phyloP scores from a whole-genome alignment of 2,113 vertebrate genomes.

The Syngnathus typhle region DNA sequence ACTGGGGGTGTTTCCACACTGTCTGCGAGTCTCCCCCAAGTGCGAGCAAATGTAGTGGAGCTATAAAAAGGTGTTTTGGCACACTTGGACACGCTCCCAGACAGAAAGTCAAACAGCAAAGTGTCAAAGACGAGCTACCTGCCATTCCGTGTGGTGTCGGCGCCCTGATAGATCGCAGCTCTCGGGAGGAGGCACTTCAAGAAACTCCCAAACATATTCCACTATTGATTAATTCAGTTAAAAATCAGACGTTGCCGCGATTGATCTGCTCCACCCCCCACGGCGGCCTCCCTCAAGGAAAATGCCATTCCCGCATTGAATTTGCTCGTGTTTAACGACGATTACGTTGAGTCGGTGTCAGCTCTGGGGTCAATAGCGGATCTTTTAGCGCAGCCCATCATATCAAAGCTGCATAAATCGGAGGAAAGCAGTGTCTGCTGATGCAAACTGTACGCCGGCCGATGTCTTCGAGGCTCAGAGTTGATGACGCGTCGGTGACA shows the following conservation, averaged over 20 bases:
- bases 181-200: constrained; percentile 40
- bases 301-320: constrained; percentile 43
- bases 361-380: constrained; percentile 4
- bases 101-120: constrained; percentile 16
- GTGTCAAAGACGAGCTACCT: constrained; percentile 22
- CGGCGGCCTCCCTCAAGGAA: constrained; percentile 36
- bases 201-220: constrained; percentile 36
- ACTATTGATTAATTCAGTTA: constrained; percentile 59
- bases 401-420: constrained; percentile 11
- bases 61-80: constrained; percentile 24
- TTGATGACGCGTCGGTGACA: constrained; percentile 48
- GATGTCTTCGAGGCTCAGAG: constrained; percentile 32
- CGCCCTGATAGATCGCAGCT: constrained; percentile 49
- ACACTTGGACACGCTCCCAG: constrained; percentile 14
- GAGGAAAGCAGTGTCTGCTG: constrained; percentile 4
- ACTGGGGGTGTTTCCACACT: constrained; percentile 40
- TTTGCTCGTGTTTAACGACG: constrained; percentile 24
- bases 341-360: constrained; percentile 10
- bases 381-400: constrained; percentile 6
- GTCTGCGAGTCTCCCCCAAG: constrained; percentile 28
- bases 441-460: constrained; percentile 11
- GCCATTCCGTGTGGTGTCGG: constrained; percentile 27
- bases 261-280: constrained; percentile 54
- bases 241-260: constrained; percentile 44
- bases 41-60: constrained; percentile 31